A percentile compares a stretch with the other conserved stretches of the same genome.
These are phyloP conservation scores for Phocides pigmalion DNA, from an alignment of 1,140 invertebrate species.

Conservation along the genomic window DNA sequence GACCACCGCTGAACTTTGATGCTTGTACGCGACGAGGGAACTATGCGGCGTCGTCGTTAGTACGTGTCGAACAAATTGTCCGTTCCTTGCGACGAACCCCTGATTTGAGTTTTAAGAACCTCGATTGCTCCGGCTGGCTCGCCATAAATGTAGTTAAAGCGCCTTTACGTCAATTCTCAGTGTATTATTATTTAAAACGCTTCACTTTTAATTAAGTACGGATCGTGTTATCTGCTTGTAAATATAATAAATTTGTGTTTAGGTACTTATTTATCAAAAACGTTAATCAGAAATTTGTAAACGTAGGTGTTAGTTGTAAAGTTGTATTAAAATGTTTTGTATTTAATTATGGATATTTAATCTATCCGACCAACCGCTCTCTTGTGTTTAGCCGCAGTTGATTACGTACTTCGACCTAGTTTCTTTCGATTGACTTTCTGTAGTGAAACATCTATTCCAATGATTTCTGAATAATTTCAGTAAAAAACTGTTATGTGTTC, in stretches of 20 bases:
- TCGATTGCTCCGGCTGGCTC: slow-evolving; percentile 70
- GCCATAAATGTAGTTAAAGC: slow-evolving; percentile 75
- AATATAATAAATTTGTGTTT: slow-evolving; percentile 79
- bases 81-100: slow-evolving; percentile 46
- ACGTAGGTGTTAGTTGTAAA: slow-evolving; percentile 81
- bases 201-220: slow-evolving; percentile 76
- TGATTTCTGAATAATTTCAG: slow-evolving; percentile 47
- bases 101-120: slow-evolving; percentile 44
- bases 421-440: slow-evolving; percentile 54
- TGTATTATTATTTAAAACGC: slow-evolving; percentile 82
- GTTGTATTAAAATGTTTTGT: slow-evolving; percentile 82
- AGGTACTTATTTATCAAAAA: slow-evolving; percentile 79
- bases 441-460: slow-evolving; percentile 60
- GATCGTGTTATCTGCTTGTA: slow-evolving; percentile 81
- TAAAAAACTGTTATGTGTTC: slow-evolving; percentile 49
- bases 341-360: slow-evolving; percentile 81
- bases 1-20: slow-evolving; percentile 74
- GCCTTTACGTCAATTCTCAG: slow-evolving; percentile 82
- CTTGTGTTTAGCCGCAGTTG: slow-evolving; percentile 75
- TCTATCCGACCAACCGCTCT: slow-evolving; percentile 76
- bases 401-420: slow-evolving; percentile 59
- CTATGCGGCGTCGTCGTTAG: slow-evolving; percentile 41
- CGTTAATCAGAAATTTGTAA: slow-evolving; percentile 78
- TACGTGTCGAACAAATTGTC: slow-evolving; percentile 42
- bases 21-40: slow-evolving; percentile 42